A percentile compares a stretch with the other conserved stretches of the same genome.
Evolutionary conservation across 2,797 vertebrate species (phyloP).

Genomic region (Octomys mimax): DNA sequence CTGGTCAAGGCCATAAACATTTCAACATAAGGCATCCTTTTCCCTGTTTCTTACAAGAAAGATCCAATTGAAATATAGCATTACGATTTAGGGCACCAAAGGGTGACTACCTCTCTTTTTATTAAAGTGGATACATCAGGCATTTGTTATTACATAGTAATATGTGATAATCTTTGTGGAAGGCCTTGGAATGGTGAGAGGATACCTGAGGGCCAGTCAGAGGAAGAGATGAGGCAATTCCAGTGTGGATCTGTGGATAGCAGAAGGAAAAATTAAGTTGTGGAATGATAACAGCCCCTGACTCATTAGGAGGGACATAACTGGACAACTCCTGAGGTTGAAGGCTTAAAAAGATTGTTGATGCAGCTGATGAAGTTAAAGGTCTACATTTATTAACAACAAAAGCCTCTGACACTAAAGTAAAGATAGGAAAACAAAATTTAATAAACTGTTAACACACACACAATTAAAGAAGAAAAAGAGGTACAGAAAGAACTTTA

Average conservation of each 20-base stretch:
- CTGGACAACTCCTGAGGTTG: background rate
- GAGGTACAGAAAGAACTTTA: background rate
- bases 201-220: background rate
- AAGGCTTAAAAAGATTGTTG: background rate
- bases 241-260: too few relatives aligned
- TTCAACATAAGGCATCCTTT: background rate
- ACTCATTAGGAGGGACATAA: too few relatives aligned
- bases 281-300: background rate
- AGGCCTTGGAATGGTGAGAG: background rate
- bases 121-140: background rate
- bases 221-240: background rate
- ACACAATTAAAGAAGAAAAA: background rate
- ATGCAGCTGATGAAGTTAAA: background rate
- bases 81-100: background rate
- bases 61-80: background rate
- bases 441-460: background rate
- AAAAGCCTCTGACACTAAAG: background rate
- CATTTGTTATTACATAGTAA: background rate
- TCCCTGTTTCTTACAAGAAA: background rate
- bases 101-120: background rate
- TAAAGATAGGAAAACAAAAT: background rate
- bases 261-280: background rate
- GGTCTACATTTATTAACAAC: background rate
- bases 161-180: background rate
- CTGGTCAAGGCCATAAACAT: background rate